Conservation (phyloP, 23 tunicate genomes). For the Trididemnum nubilum region DNA sequence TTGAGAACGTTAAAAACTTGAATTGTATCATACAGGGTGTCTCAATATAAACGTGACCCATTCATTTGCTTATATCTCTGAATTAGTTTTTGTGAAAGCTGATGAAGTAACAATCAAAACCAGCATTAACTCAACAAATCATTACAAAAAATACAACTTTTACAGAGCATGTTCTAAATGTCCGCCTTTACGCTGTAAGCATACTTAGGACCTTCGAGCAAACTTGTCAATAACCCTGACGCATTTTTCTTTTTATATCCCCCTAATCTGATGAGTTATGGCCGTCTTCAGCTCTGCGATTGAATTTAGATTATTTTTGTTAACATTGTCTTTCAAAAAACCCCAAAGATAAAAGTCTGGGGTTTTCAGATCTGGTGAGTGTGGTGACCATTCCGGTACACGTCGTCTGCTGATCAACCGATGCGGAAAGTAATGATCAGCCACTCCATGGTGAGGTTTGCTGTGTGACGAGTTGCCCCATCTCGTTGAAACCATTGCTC, state of each 20-base stretch:
- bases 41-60: neutral
- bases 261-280: neutral
- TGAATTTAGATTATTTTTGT: neutral
- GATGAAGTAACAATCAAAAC: neutral
- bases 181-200: neutral
- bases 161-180: neutral
- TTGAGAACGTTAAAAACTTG: no score
- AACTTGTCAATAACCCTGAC: neutral
- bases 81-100: neutral
- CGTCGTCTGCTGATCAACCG: neutral
- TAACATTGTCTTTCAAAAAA: neutral
- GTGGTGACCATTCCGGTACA: neutral
- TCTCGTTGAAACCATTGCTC: neutral
- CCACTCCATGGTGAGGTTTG: neutral
- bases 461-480: neutral
- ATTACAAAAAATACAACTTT: neutral
- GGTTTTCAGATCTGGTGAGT: neutral
- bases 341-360: slow-evolving; percentile 4
- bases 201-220: neutral
- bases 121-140: no score
- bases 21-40: no score
- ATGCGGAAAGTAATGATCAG: neutral
- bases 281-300: neutral
- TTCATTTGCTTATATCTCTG: no score
- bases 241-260: neutral